Evolutionary conservation across 2,888 invertebrate species (phyloP).

Genomic region (Coelopa pilipes): DNA sequence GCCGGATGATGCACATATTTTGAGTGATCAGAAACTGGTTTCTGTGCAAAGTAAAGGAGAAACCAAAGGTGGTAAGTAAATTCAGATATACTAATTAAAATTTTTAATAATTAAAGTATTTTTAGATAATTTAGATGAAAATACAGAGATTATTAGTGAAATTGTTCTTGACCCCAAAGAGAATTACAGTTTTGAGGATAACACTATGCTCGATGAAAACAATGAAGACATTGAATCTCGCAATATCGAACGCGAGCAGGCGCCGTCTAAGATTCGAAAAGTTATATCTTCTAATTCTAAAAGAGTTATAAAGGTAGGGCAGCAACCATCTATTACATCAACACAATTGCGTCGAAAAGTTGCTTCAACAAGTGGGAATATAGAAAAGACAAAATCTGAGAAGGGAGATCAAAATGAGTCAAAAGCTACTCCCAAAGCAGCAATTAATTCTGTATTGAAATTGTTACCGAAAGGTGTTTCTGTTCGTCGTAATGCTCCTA

Average conservation of each 20-base stretch:
- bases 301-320: not conserved
- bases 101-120: not conserved
- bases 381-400: slow-evolving; percentile 2
- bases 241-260: slow-evolving; percentile 28
- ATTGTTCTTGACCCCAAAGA: slow-evolving; percentile 6
- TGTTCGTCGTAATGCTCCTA: slow-evolving; percentile 31
- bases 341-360: slow-evolving; percentile 38
- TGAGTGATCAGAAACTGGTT: not conserved
- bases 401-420: not conserved
- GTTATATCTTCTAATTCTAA: not conserved
- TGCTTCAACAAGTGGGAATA: not conserved
- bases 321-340: too few relatives aligned
- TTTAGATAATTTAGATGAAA: not conserved
- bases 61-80: slow-evolving; percentile 40
- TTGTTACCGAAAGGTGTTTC: slow-evolving; percentile 40
- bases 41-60: slow-evolving; percentile 38
- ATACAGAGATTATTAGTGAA: slow-evolving; percentile 26
- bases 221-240: slow-evolving; percentile 27
- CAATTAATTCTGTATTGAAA: slow-evolving; percentile 40
- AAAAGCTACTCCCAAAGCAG: not conserved
- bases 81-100: not conserved
- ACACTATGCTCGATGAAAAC: slow-evolving; percentile 8
- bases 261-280: slow-evolving; percentile 40
- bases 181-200: slow-evolving; percentile 8
- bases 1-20: slow-evolving; percentile 26